Evolutionary conservation across 2,113 vertebrate species (phyloP), one percentile per base, ranked within the genome.

Genomic region (Nicator chloris): DNA sequence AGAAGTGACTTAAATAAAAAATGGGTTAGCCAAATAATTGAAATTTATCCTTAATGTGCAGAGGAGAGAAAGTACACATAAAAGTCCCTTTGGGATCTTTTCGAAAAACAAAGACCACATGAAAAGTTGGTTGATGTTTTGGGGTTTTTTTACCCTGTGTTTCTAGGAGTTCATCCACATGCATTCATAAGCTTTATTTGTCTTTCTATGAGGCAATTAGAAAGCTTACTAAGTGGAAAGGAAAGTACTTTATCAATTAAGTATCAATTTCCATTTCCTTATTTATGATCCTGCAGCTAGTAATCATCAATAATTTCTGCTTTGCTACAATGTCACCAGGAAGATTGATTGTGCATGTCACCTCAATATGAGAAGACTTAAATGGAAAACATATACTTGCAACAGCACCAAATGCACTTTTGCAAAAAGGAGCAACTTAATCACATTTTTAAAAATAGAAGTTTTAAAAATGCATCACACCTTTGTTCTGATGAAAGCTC

Each of bases 311-410:
- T 98, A 98, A 98, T 98, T 98, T 97, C 97, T 97, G 97, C 95
- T 98, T 98, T 98, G 97, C 97, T 98, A 97, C 97, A 98, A 96
- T 98, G 98, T 98, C 98, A 97, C 97, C 78, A 93, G 86, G 97
- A 98, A 98, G 98, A 99, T 98, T 98, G 98, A 99, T 98, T 99
- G 98, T 96, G 94, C 96, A 88, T 97, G 97, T 98, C 98, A 97
- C 94, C 96, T 97, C 88, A 70, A 97, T 98, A 98, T 97, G 98
- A 98, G 98, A 98, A 98, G 98, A 98, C 98, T 98, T 98, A 98
- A 98, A 98, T 98, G 97, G 98, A 98, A 98, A 98, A 98, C 97
- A 98, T 97, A 98, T 98, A 97, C 97, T 98, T 97, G 97, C 97
- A 98, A 97, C 97, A 97, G 94, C 96, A 98, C 97, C 97, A 97